Evolutionary conservation across 2,888 invertebrate species (phyloP), one percentile per base, ranked within the genome.

Genomic region (Tipula lateralis): DNA sequence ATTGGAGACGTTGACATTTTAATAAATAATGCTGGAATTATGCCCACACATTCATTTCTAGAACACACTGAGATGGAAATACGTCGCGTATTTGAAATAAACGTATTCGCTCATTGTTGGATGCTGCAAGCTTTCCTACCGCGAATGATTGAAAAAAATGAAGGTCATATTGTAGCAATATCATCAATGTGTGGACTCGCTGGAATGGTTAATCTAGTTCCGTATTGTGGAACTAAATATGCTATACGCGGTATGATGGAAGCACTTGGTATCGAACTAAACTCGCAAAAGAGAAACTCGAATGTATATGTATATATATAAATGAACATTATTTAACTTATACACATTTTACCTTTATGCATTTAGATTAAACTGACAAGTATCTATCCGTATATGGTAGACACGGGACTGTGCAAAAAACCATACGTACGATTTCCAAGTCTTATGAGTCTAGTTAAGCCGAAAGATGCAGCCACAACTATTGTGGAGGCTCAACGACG

Each of bases 1-100:
- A 94, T 96, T 0, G 96, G 96, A 0, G 92, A 93, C 85, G 93
- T 97, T 1, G 93, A 93, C 0, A 93, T 97, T 87, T 89, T 97
- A 84, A 91, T 97, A 2, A 96, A 96, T 90, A 97, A 97, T 90
- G 97, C 96, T 0, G 97, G 96, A 13, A 95, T 97, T 86, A 96
- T 96, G 95, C 95, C 96, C 0, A 94, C 94, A 88, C 94, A 94
- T 88, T 91, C 93, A 0, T 90, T 96, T 29, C 88, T 94, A 84
- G 91, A 94, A 84, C 93, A 94, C 84, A 92, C 92, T 0, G 92
- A 93, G 85, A 91, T 92, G 86, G 95, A 96, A 88, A 94, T 96
- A 84, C 91, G 92, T 29, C 91, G 92, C 81, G 91, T 93, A 39
- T 94, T 94, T 86, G 94, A 94, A 84, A 92, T 96, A 86, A 97